Conservation (phyloP, 2,888 invertebrate species). For the Adela reaumurella region DNA sequence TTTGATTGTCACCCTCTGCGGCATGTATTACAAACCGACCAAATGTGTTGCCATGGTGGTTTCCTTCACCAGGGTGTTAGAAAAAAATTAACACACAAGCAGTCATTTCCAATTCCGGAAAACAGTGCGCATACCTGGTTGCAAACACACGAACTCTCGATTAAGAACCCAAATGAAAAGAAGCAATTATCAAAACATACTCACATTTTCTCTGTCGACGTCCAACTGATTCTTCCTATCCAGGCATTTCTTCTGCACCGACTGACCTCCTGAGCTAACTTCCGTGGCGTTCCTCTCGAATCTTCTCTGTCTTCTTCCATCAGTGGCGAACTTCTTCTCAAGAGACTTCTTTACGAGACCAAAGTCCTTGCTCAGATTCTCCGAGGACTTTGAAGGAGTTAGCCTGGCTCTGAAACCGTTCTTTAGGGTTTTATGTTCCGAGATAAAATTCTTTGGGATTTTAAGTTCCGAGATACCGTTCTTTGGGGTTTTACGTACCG, state of each 20-base stretch:
- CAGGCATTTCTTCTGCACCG: slow-evolving; percentile 18
- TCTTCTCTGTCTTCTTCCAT: slow-evolving; percentile 21
- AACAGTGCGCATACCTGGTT: too few species aligned
- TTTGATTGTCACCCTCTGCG: too few species aligned
- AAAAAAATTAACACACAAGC: too few species aligned
- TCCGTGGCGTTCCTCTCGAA: slow-evolving; percentile 13
- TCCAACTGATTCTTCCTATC: slow-evolving; percentile 26
- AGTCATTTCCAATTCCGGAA: too few species aligned
- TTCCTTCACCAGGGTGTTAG: too few species aligned
- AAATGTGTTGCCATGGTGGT: too few species aligned
- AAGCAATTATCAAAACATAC: too few species aligned
- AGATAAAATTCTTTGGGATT: neutral
- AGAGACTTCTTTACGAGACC: slow-evolving; percentile 14
- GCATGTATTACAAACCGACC: too few species aligned
- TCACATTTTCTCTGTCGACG: slow-evolving; percentile 41
- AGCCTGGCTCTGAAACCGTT: neutral
- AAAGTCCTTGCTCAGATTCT: slow-evolving; percentile 19
- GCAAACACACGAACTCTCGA: too few species aligned
- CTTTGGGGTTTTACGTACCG: too few species aligned
- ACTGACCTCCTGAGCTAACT: slow-evolving; percentile 13
- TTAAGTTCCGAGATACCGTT: neutral
- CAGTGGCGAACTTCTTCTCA: slow-evolving; percentile 25
- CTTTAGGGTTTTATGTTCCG: too few species aligned
- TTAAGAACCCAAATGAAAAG: too few species aligned
- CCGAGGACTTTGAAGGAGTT: slow-evolving; percentile 15